Conservation (phyloP, 2,797 vertebrate species). For the Sebastes wilsoni region DNA sequence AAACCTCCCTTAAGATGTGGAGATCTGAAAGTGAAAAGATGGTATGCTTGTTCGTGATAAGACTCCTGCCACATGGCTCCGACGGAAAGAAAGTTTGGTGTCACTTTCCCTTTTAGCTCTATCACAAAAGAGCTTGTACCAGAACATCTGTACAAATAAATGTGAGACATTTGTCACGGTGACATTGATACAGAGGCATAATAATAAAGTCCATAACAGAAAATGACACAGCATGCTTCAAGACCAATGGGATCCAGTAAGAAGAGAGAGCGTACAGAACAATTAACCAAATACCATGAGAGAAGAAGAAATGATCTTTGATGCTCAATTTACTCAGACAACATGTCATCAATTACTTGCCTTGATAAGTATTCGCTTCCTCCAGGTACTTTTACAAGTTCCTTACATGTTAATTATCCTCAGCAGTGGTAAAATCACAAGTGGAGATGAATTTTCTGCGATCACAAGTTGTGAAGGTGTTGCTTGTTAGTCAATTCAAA, state of each 20-base stretch:
- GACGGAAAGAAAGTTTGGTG: background rate
- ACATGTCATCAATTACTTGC: background rate
- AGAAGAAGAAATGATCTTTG: background rate
- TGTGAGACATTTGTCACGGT: constrained; percentile 33
- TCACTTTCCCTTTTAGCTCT: constrained; percentile 10
- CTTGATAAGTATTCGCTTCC: background rate
- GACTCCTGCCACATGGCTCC: constrained; percentile 15
- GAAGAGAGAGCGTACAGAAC: background rate
- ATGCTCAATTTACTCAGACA: background rate
- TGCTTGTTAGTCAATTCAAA: constrained; percentile 9
- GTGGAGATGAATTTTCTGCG: background rate
- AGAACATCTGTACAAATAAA: constrained; percentile 31
- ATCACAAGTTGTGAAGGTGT: constrained; percentile 13
- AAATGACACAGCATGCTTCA: background rate
- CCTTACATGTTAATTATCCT: constrained; percentile 16
- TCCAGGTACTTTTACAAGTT: background rate
- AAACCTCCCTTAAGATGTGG: constrained; percentile 51
- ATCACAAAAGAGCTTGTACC: background rate
- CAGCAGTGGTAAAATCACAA: background rate
- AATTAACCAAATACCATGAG: background rate
- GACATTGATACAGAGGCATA: constrained; percentile 33
- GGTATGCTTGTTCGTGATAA: constrained; percentile 18
- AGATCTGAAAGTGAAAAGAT: constrained; percentile 47
- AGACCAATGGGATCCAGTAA: background rate
- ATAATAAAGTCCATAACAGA: constrained; percentile 26